Percentiles rank a stretch among this genome's conserved stretches.
Conservation (phyloP, 2,797 vertebrate species). For the Crenichthys baileyi region DNA sequence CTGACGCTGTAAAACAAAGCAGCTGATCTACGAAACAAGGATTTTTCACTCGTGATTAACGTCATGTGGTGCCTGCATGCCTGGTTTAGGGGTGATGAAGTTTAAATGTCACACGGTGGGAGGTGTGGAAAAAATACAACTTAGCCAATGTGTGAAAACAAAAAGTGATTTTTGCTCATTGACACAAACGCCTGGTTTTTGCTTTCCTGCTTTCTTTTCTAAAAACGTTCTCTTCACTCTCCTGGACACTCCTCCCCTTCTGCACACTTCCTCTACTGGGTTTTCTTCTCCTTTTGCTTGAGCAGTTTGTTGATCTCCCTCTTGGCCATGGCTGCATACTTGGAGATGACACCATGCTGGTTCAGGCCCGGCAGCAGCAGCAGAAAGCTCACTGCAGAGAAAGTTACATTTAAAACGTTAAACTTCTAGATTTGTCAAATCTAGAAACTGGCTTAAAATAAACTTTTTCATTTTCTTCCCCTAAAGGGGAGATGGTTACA, state of each 20-base stretch:
- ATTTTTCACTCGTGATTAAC: not conserved
- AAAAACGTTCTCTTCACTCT: conserved; percentile 25
- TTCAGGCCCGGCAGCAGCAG: conserved; percentile 95
- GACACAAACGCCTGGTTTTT: conserved; percentile 8
- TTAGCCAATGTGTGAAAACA: conserved; percentile 26
- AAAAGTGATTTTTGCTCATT: conserved; percentile 32
- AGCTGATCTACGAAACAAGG: conserved; percentile 22
- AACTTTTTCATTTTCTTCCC: too few species aligned
- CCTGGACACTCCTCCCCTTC: not conserved
- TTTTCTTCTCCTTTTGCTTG: conserved; percentile 99
- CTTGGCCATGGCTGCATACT: conserved; percentile 94
- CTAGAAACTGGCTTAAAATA: too few species aligned
- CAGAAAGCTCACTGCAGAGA: conserved; percentile 86
- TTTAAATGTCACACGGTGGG: conserved; percentile 24
- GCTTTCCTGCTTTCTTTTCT: conserved; percentile 11
- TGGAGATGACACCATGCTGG: conserved; percentile 93
- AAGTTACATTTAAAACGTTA: not conserved
- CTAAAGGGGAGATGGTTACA: too few species aligned
- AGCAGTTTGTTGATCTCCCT: conserved; percentile 97
- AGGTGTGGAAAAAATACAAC: conserved; percentile 37
- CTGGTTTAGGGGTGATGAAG: not conserved
- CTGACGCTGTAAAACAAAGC: conserved; percentile 33
- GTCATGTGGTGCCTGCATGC: conserved; percentile 40
- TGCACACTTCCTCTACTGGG: conserved; percentile 75
- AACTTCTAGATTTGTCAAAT: too few species aligned